These are phyloP conservation scores for Gambusia yucatana DNA, from an alignment of 2,797 vertebrate genomes.

Conservation along the genomic window DNA sequence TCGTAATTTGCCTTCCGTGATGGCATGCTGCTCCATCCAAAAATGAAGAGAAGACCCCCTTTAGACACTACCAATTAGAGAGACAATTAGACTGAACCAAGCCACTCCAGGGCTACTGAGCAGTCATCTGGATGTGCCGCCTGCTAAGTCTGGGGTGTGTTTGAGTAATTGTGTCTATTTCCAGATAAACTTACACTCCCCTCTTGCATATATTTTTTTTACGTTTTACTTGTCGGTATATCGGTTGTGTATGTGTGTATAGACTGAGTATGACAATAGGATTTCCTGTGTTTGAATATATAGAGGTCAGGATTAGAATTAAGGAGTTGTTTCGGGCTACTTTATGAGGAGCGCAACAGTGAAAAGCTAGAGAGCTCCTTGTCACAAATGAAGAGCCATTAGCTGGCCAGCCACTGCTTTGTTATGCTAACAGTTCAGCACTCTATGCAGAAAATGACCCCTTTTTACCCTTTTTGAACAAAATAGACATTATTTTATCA, in stretches of 20 bases:
- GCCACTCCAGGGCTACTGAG: conserved; percentile 85
- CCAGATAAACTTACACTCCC: conserved; percentile 33
- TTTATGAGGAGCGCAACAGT: conserved; percentile 77
- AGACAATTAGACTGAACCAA: conserved; percentile 95
- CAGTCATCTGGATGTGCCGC: conserved; percentile 81
- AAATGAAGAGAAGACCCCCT: conserved; percentile 87
- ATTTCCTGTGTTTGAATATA: conserved; percentile 54
- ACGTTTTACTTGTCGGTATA: conserved; percentile 31
- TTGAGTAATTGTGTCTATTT: conserved; percentile 38
- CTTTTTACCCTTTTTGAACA: conserved; percentile 80
- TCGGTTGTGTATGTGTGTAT: conserved; percentile 17
- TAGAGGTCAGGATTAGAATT: conserved; percentile 53
- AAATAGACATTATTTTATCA: conserved; percentile 82
- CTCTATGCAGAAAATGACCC: conserved; percentile 81
- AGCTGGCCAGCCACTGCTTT: conserved; percentile 80
- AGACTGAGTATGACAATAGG: conserved; percentile 58
- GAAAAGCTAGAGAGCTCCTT: conserved; percentile 79
- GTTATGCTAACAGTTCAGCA: conserved; percentile 81
- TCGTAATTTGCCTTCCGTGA: conserved; percentile 86
- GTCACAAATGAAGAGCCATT: conserved; percentile 82
- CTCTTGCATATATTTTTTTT: conserved; percentile 42
- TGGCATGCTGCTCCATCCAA: conserved; percentile 82
- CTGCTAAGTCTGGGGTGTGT: conserved; percentile 68
- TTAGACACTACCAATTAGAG: conserved; percentile 97
- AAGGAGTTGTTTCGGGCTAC: conserved; percentile 67